These are phyloP conservation scores for Propithecus deckenii DNA, from an alignment of 2,797 vertebrate species.

Conservation along the genomic window DNA sequence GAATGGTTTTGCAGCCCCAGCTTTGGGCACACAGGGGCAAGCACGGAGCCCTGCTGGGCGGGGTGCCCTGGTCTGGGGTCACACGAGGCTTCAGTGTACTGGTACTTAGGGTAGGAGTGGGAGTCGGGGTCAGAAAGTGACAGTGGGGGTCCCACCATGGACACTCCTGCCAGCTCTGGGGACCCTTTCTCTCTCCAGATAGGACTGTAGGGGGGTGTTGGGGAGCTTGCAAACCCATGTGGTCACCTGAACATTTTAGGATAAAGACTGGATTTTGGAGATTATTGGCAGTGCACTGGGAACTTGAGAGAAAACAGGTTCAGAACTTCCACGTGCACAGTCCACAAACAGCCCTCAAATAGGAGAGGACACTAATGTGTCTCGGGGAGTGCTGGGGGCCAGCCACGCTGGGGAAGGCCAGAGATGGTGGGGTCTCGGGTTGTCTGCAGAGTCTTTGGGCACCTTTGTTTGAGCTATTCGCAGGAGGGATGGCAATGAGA, in stretches of 20 bases:
- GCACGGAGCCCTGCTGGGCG: neutral
- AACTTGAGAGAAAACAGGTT: neutral
- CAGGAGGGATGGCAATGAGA: neutral
- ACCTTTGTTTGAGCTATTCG: neutral
- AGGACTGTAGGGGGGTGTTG: neutral
- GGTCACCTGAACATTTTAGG: neutral
- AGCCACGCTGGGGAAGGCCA: neutral
- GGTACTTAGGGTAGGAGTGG: neutral
- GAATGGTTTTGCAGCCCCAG: neutral
- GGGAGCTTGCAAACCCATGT: neutral
- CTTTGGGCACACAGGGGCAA: neutral
- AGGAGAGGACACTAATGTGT: neutral
- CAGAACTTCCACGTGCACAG: neutral
- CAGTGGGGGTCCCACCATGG: neutral
- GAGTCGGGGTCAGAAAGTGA: neutral
- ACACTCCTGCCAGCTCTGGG: neutral
- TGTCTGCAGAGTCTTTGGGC: neutral
- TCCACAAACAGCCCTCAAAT: neutral
- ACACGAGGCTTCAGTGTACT: neutral
- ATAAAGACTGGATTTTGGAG: neutral
- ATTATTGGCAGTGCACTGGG: neutral
- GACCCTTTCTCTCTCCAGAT: neutral
- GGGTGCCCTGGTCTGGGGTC: neutral
- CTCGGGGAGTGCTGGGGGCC: neutral
- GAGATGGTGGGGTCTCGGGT: accelerated